Evolutionary conservation across 2,888 invertebrate species (phyloP).

Genomic region (Thereva nobilitata): DNA sequence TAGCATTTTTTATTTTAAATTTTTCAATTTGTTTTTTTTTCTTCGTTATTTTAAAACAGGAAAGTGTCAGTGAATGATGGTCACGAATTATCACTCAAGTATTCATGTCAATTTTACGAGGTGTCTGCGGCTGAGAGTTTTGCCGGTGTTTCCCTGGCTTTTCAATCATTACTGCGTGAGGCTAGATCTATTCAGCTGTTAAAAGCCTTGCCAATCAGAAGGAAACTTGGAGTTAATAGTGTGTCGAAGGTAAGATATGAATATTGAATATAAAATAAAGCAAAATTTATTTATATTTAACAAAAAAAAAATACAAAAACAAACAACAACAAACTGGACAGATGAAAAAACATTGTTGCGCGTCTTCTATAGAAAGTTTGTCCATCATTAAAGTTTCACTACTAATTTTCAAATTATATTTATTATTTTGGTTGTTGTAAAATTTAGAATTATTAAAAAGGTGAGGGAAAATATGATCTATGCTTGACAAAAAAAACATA

Average conservation of each 20-base stretch:
- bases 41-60: slow-evolving; percentile 55
- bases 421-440: no score
- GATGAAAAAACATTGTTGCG: no score
- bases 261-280: neutral
- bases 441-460: no score
- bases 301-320: neutral
- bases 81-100: slow-evolving; percentile 75
- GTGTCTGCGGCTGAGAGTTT: slow-evolving; percentile 82
- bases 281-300: no score
- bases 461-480: no score
- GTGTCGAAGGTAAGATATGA: slow-evolving; percentile 68
- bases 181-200: slow-evolving; percentile 76
- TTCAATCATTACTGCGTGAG: slow-evolving; percentile 74
- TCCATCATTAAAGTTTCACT: no score
- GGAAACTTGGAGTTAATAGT: slow-evolving; percentile 76
- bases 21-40: slow-evolving; percentile 8
- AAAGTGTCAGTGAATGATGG: slow-evolving; percentile 79
- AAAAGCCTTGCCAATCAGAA: slow-evolving; percentile 68
- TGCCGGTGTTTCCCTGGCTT: slow-evolving; percentile 79
- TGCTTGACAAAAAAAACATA: no score
- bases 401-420: no score
- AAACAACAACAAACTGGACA: neutral
- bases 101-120: slow-evolving; percentile 83
- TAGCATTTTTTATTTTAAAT: slow-evolving; percentile 2
- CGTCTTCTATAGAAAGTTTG: no score